Evolutionary conservation across 2,888 invertebrate genomes (phyloP), one percentile per base, ranked within the genome.

Genomic region (Tineola bisselliella): DNA sequence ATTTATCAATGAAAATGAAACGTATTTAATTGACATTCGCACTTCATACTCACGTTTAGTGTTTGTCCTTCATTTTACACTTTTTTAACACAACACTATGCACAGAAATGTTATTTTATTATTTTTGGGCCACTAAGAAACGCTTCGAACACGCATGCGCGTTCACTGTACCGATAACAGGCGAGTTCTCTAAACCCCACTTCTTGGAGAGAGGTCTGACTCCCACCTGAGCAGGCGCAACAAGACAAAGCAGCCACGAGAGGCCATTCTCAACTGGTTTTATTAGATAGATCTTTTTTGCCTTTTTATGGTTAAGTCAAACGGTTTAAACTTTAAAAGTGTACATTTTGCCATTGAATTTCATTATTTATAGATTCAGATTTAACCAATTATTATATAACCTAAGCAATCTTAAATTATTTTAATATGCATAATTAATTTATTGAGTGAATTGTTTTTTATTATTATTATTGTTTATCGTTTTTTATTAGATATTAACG

Each of bases 171-270:
- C 48, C 48, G 48, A 13, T 17, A 48, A 13, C 48, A 48, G 48
- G 15, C 48, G 8, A 54, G 54, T 54, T 54, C 19, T 18, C 8
- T 54, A 25, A 11, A 25, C n/a, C 58, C 33, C 58, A 33, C 58
- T 58, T 54, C 58, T 33, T 13, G 19, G 58, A 58, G 58, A 58
- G 58, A 58, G 58, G 58, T 58, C 33, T 58, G 17, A 11, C 19
- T 33, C 58, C 33, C 56, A 56, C 56, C 17, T 58, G 58, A 25
- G 58, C 33, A 15, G 15, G 4, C 58, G 58, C 58, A 58, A 25
- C 25, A 18, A 25, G 17, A 18, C 48, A 48, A 48, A 48, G 48
- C 48, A 11, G 48, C 48, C 18, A 10, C 18, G 15, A 25, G 54
- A 12, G 25, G 17, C 54, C 18, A 25, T 54, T 54, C 54, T 54